Evolutionary conservation across 2,888 invertebrate species (phyloP).

Genomic region (Dynastes maya): DNA sequence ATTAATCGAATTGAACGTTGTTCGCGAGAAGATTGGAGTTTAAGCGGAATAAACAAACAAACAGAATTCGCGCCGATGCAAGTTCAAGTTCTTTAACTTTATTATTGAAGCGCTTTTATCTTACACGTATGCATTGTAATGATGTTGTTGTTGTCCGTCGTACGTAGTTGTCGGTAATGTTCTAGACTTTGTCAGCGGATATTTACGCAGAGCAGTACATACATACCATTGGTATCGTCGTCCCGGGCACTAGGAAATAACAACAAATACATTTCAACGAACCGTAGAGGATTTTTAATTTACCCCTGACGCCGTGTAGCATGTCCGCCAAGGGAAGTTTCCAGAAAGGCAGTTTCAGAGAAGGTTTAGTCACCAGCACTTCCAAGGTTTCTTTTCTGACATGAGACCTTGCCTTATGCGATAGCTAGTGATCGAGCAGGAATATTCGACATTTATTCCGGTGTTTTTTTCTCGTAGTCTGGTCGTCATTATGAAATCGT

Average conservation of each 20-base stretch:
- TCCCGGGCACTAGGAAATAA: constrained; percentile 24
- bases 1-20: neutral
- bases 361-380: constrained; percentile 17
- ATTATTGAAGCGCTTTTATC: constrained; percentile 39
- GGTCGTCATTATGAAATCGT: too few relatives aligned
- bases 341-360: constrained; percentile 16
- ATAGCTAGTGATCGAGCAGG: too few relatives aligned
- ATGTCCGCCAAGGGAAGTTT: constrained; percentile 16
- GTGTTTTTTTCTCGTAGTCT: too few relatives aligned
- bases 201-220: constrained; percentile 23
- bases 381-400: neutral
- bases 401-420: too few relatives aligned
- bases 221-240: constrained; percentile 7
- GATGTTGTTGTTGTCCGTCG: constrained; percentile 30
- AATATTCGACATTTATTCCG: too few relatives aligned
- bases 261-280: constrained; percentile 40
- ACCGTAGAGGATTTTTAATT: constrained; percentile 29
- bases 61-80: constrained; percentile 25
- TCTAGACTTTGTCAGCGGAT: constrained; percentile 38
- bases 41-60: constrained; percentile 22
- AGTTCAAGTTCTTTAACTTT: constrained; percentile 45
- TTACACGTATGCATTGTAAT: constrained; percentile 40
- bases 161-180: constrained; percentile 15
- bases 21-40: neutral
- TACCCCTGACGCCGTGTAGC: constrained; percentile 7